Conservation (phyloP, 2,888 invertebrate genomes). For the Merodon equestris region DNA sequence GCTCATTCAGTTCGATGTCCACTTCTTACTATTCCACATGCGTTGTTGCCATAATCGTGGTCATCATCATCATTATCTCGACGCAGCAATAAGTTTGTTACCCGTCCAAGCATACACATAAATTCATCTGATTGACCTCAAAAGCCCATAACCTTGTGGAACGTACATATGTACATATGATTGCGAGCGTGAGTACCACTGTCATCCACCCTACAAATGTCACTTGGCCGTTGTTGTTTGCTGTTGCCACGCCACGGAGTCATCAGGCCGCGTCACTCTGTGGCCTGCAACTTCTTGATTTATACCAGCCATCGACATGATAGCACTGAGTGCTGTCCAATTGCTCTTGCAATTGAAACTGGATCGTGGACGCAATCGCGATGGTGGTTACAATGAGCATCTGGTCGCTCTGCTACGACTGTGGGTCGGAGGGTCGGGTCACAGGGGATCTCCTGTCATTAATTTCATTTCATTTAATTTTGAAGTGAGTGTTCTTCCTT, state of each 20-base stretch:
- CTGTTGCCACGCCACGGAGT: constrained; percentile 7
- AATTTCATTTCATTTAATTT: constrained; percentile 64
- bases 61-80: constrained; percentile 43
- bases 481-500: constrained; percentile 21
- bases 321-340: constrained; percentile 31
- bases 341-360: constrained; percentile 34
- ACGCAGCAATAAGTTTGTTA: constrained; percentile 25
- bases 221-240: not conserved
- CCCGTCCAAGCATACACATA: constrained; percentile 16
- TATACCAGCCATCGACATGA: constrained; percentile 50
- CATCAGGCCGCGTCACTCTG: constrained; percentile 13
- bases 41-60: constrained; percentile 18
- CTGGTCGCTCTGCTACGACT: constrained; percentile 24
- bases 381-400: constrained; percentile 34
- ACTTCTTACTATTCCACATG: constrained; percentile 34
- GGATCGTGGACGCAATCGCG: constrained; percentile 5
- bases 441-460: constrained; percentile 38
- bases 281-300: constrained; percentile 52
- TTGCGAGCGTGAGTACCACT: too few relatives aligned
- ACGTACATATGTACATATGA: not conserved
- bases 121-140: constrained; percentile 61
- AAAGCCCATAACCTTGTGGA: constrained; percentile 60
- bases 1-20: constrained; percentile 17
- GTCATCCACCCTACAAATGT: constrained; percentile 28
- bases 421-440: not conserved